Base-by-base conservation (phyloP, 2,113 vertebrate species). In the Loxodonta africana region DNA sequence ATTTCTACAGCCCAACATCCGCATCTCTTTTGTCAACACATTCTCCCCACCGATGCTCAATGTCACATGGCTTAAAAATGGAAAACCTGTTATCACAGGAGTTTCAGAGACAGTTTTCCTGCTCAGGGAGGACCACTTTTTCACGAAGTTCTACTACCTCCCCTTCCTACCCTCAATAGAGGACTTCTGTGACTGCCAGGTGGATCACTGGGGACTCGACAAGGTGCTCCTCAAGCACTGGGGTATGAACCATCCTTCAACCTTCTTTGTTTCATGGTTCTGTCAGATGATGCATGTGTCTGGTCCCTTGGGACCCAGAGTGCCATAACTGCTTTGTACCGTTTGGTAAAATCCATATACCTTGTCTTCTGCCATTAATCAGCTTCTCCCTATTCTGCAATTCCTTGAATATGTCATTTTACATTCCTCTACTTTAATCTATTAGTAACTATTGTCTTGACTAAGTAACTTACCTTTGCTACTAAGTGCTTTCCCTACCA, bases 21-120 rank as follows among this genome's bases (percentile, higher is more conserved):
- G 99, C 37, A 97, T 99, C 97, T 99, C 99, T 65, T 95, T 98
- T 0, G 80, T 98, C 0, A 97, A 97, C 10, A 98, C 98, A 18
- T 99, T 99, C 98, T 98, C 78, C 26, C 99, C 99, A 2, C 98
- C 99, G 0, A 98, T 97, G 1, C 71, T 99, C 67, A 97, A 80
- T 0, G 97, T 99, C 76, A 94, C 48, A 0, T 99, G 99, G 99
- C 98, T 98, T 88, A 98, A 67, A 44, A 99, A 99, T 1, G 95
- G 83, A 8, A 6, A 92, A n/a, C 98, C 97, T 5, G 96, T 99
- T 73, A 98, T 97, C 0, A 94, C 76, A 0, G 98, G 97, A 44
- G 69, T 90, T 5, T 98, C 96, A 30, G 93, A 97, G 51, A 99
- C 98, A 0, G 88, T 96, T 69, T 99, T 98, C 25, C 98, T 97